phyloP scores from a whole-genome alignment of 2,113 vertebrate species.

The Jacana jacana region DNA sequence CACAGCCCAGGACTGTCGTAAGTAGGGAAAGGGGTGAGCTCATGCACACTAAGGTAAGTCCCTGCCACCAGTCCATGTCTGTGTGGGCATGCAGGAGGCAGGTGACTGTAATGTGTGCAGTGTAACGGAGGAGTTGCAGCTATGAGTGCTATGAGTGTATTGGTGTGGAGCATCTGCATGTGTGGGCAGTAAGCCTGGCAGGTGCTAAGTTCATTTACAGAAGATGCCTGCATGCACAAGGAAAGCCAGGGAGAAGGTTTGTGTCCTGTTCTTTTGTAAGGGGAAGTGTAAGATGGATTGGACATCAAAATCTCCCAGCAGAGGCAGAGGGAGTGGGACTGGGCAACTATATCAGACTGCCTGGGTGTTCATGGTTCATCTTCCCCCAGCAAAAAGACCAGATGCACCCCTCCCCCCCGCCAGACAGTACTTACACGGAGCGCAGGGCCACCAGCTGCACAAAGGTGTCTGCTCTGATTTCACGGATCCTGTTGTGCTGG shows the following conservation, averaged over 20 bases:
- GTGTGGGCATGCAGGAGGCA: background rate
- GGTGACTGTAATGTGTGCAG: fast-evolving
- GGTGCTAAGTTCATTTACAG: background rate
- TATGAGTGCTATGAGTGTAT: fast-evolving
- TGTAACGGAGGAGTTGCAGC: fast-evolving
- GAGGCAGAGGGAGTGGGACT: background rate
- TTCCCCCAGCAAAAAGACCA: background rate
- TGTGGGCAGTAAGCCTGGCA: background rate
- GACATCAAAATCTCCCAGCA: background rate
- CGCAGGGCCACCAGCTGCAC: constrained; percentile 85
- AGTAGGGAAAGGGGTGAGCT: background rate
- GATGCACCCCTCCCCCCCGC: background rate
- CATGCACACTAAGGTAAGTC: fast-evolving
- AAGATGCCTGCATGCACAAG: background rate
- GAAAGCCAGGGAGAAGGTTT: background rate
- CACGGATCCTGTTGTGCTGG: constrained; percentile 88
- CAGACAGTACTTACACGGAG: constrained; percentile 81
- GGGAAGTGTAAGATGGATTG: background rate
- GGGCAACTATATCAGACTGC: background rate
- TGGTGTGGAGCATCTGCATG: background rate
- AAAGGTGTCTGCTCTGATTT: constrained; percentile 87
- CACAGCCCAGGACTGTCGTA: fast-evolving
- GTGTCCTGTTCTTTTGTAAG: background rate
- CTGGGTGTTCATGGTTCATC: fast-evolving
- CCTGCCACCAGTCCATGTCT: background rate